Percentiles rank a stretch among this genome's conserved stretches.
Conservation (phyloP, 1,140 invertebrate genomes). For the Akabosia matsudoensis region DNA sequence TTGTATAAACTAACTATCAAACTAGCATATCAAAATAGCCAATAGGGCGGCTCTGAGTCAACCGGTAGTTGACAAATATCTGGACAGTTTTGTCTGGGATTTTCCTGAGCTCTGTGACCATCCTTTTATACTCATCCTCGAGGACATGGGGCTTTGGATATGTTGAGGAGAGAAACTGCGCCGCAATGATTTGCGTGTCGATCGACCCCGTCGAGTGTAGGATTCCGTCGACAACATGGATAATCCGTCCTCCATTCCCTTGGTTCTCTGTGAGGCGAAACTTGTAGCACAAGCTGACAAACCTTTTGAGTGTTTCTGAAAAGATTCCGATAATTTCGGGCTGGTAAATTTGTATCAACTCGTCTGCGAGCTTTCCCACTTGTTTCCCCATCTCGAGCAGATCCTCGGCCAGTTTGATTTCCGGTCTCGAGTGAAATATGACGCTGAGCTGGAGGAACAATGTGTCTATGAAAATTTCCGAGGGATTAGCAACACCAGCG, state of each 20-base stretch:
- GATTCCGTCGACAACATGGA: conserved; percentile 29
- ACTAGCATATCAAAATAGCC: conserved; percentile 28
- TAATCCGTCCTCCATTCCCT: conserved; percentile 25
- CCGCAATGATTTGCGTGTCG: conserved; percentile 28
- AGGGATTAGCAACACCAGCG: neutral
- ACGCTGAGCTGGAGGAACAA: conserved; percentile 30
- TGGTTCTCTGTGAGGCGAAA: conserved; percentile 21
- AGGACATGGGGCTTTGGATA: conserved; percentile 29
- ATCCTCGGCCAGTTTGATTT: conserved; percentile 20
- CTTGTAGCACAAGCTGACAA: conserved; percentile 29
- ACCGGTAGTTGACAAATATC: conserved; percentile 31
- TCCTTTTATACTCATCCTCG: conserved; percentile 23
- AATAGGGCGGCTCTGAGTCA: conserved; percentile 28
- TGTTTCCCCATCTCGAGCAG: conserved; percentile 23
- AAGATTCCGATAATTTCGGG: conserved; percentile 32
- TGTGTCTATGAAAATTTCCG: conserved; percentile 28
- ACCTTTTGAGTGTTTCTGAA: conserved; percentile 29
- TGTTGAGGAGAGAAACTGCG: conserved; percentile 27
- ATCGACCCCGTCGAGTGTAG: conserved; percentile 30
- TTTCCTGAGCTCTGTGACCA: conserved; percentile 20
- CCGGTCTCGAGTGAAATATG: conserved; percentile 27
- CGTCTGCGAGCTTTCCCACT: conserved; percentile 26
- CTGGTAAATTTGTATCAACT: conserved; percentile 16
- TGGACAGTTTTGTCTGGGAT: conserved; percentile 26
- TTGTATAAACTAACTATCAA: conserved; percentile 2